phyloP scores from a whole-genome alignment of 2,113 vertebrate genomes.

The Epinephelus fuscoguttatus region DNA sequence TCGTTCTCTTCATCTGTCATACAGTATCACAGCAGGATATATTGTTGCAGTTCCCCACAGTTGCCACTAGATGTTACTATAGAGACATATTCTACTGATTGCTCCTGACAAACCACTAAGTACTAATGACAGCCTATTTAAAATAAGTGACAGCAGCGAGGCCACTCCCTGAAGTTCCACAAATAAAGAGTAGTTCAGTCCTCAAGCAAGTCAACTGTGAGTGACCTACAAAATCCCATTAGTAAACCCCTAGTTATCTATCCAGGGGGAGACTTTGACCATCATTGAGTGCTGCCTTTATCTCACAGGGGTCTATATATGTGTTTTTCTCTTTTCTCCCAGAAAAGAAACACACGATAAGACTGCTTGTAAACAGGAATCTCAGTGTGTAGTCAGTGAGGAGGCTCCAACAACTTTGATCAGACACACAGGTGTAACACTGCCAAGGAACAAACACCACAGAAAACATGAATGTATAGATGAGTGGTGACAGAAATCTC shows the following conservation, averaged over 20 bases:
- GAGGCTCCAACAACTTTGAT: neutral
- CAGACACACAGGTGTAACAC: no score
- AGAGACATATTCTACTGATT: neutral
- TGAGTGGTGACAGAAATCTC: neutral
- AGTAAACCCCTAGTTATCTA: neutral
- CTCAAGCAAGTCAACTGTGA: neutral
- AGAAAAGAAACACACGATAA: constrained; percentile 7
- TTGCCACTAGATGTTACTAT: neutral
- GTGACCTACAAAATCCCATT: neutral
- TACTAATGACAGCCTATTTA: neutral
- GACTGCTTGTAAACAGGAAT: constrained; percentile 4
- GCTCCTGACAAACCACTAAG: neutral
- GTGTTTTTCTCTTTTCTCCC: neutral
- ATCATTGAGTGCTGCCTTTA: neutral
- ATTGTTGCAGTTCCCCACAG: neutral
- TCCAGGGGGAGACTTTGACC: constrained; percentile 11
- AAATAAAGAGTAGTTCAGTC: neutral
- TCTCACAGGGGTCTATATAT: neutral
- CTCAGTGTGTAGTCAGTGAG: neutral
- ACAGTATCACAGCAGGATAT: neutral
- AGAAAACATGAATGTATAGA: neutral
- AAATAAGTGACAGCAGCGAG: neutral
- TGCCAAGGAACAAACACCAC: neutral
- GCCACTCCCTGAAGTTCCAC: neutral
- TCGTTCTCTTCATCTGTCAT: neutral